Percentiles rank a stretch among this genome's conserved stretches.
phyloP scores from a whole-genome alignment of 2,888 invertebrate genomes.

The Ryuthela nishihirai region DNA sequence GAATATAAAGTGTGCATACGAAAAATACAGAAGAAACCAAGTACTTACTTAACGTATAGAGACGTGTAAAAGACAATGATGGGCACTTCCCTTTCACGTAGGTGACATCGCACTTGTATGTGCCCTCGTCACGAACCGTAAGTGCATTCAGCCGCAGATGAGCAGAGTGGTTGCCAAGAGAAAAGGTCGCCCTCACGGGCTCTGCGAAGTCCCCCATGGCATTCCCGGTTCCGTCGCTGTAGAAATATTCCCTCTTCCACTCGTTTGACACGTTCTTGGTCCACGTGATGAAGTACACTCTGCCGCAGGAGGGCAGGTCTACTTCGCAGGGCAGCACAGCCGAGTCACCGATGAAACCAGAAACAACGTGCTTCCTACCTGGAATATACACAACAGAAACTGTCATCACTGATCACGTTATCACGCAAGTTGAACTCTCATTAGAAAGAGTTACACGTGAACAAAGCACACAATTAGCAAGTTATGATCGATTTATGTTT shows the following conservation, averaged over 20 bases:
- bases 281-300: conserved; percentile 79
- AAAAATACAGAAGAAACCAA: background rate
- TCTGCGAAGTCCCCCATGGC: conserved; percentile 41
- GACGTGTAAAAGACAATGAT: conserved; percentile 42
- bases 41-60: conserved; percentile 38
- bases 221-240: conserved; percentile 41
- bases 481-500: too few species aligned
- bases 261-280: conserved; percentile 41
- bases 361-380: conserved; percentile 35
- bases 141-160: conserved; percentile 29
- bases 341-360: conserved; percentile 34
- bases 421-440: too few species aligned
- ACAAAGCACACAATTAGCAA: too few species aligned
- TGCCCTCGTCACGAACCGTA: conserved; percentile 57
- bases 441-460: too few species aligned
- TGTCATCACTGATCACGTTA: too few species aligned
- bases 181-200: conserved; percentile 28
- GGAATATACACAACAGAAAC: too few species aligned
- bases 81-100: conserved; percentile 44
- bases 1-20: too few species aligned
- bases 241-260: conserved; percentile 43
- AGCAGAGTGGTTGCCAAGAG: conserved; percentile 32
- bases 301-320: conserved; percentile 65
- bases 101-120: conserved; percentile 67
- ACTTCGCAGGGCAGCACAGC: conserved; percentile 67